Evolutionary conservation across 1,140 invertebrate genomes (phyloP).

Genomic region (Drosophila melanica): DNA sequence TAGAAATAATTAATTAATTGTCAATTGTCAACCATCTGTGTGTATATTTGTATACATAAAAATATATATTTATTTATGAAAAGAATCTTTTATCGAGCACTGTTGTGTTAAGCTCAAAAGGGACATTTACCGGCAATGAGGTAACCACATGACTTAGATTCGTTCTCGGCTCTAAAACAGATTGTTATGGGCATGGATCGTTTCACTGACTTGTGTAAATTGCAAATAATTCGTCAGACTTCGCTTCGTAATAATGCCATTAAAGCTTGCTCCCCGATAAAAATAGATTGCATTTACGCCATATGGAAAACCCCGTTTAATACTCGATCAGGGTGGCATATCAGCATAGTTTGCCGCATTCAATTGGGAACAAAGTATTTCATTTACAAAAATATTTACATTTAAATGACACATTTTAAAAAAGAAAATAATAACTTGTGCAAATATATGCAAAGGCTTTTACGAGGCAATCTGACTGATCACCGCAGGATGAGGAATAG

Average conservation of each 20-base stretch:
- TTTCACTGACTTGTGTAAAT: constrained; percentile 8
- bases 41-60: background rate
- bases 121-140: constrained; percentile 1
- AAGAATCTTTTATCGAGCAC: background rate
- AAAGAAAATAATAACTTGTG: no score
- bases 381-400: constrained; percentile 4
- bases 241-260: constrained; percentile 2
- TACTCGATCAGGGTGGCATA: background rate
- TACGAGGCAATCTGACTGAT: no score
- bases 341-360: background rate
- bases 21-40: background rate
- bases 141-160: background rate
- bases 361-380: constrained; percentile 3
- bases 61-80: background rate
- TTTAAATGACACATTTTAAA: background rate
- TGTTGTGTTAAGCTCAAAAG: background rate
- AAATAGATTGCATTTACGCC: constrained; percentile 2
- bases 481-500: no score
- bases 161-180: background rate
- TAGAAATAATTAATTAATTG: no score
- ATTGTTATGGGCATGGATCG: background rate
- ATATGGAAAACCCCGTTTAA: background rate
- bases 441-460: no score
- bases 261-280: background rate
- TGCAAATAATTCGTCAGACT: constrained; percentile 49